A percentile compares a stretch with the other conserved stretches of the same genome.
These are phyloP conservation scores for Priocnemis perturbator DNA, from an alignment of 2,888 invertebrate species.

Conservation along the genomic window DNA sequence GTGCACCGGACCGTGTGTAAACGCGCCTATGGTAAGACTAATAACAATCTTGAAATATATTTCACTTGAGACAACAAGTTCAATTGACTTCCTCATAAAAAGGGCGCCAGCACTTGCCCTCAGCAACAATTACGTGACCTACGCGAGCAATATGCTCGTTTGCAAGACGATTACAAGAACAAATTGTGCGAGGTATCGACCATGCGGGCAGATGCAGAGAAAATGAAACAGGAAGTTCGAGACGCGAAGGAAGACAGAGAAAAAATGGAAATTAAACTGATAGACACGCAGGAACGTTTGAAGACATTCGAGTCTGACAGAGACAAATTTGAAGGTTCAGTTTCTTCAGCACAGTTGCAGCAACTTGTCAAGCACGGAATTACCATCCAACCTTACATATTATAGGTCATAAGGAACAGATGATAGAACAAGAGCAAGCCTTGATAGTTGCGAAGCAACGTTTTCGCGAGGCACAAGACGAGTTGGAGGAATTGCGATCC, in stretches of 20 bases:
- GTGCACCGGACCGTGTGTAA: slow-evolving; percentile 62
- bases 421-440: slow-evolving; percentile 80
- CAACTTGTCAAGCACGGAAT: not conserved
- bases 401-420: slow-evolving; percentile 79
- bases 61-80: slow-evolving; percentile 4
- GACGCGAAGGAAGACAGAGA: slow-evolving; percentile 76
- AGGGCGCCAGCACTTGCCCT: slow-evolving; percentile 63
- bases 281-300: slow-evolving; percentile 78
- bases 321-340: slow-evolving; percentile 66
- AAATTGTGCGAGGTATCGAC: slow-evolving; percentile 82
- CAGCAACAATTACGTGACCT: slow-evolving; percentile 80
- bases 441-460: slow-evolving; percentile 77
- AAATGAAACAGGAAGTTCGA: slow-evolving; percentile 74
- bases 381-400: not conserved
- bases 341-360: not conserved
- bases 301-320: slow-evolving; percentile 73
- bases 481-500: slow-evolving; percentile 78
- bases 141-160: slow-evolving; percentile 79
- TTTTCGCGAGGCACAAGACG: slow-evolving; percentile 79
- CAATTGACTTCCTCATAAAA: slow-evolving; percentile 16
- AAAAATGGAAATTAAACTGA: slow-evolving; percentile 79
- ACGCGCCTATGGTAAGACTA: slow-evolving; percentile 59
- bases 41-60: not conserved
- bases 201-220: slow-evolving; percentile 77
- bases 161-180: slow-evolving; percentile 82